A percentile compares a stretch with the other conserved stretches of the same genome.
Conservation (phyloP, 2,797 vertebrate genomes). For the Chiroxiphia lanceolata region DNA sequence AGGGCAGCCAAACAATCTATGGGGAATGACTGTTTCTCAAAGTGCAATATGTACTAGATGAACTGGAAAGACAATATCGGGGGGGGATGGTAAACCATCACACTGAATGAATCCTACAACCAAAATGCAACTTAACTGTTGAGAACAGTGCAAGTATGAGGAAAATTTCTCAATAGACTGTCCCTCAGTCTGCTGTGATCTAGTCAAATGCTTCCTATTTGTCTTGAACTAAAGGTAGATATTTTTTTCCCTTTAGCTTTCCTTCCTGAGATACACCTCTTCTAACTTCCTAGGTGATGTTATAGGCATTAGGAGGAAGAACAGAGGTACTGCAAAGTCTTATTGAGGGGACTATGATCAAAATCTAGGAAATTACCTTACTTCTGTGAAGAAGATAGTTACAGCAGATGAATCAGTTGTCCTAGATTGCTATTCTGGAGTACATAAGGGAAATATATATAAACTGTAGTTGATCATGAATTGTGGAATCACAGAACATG, state of each 20-base stretch:
- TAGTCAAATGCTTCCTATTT: background rate
- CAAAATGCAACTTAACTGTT: background rate
- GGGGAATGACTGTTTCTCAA: background rate
- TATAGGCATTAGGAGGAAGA: background rate
- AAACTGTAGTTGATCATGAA: background rate
- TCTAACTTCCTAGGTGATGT: background rate
- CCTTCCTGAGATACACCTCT: background rate
- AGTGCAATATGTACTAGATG: background rate
- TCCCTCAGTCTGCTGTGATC: background rate
- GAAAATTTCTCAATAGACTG: background rate
- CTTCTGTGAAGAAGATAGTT: background rate
- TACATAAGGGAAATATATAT: background rate
- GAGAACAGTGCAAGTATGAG: background rate
- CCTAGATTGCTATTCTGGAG: background rate
- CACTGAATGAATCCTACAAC: background rate
- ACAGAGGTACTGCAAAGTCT: background rate
- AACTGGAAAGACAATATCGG: background rate
- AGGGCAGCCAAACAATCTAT: background rate
- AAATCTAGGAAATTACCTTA: background rate
- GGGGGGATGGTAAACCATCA: background rate
- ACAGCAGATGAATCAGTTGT: background rate
- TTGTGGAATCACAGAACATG: background rate
- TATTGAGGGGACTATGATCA: background rate
- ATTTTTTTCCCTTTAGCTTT: background rate
- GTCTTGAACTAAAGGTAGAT: background rate